phyloP scores from a whole-genome alignment of 1,140 invertebrate genomes.

The Papilio polyxenes region DNA sequence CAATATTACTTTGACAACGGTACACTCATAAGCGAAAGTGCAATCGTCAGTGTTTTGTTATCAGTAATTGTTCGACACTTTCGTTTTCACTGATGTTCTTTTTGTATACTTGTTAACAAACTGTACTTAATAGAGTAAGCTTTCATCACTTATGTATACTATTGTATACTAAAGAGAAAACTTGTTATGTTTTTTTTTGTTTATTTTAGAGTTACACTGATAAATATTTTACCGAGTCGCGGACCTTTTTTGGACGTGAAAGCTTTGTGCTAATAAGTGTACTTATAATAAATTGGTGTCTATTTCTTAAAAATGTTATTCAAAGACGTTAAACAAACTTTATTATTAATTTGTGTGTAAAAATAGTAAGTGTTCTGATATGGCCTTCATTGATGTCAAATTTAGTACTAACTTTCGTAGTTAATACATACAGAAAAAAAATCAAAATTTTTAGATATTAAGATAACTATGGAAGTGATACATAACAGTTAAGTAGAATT shows the following conservation, averaged over 20 bases:
- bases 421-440: no score
- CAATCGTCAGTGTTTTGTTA: not conserved
- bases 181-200: slow-evolving; percentile 18
- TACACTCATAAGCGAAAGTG: slow-evolving; percentile 11
- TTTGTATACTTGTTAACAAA: not conserved
- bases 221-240: not conserved
- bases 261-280: slow-evolving; percentile 8
- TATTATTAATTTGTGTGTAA: no score
- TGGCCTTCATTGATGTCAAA: no score
- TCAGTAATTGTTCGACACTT: slow-evolving; percentile 11
- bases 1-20: not conserved
- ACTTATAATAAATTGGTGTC: not conserved
- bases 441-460: no score
- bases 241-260: slow-evolving; percentile 3
- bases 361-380: no score
- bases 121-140: slow-evolving; percentile 10
- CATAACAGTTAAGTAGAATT: no score
- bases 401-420: no score
- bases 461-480: no score
- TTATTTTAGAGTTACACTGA: not conserved
- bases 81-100: slow-evolving; percentile 1
- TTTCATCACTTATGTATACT: slow-evolving; percentile 10
- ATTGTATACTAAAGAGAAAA: slow-evolving; percentile 15
- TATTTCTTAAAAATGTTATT: not conserved
- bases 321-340: not conserved